Evolutionary conservation across 1,140 invertebrate genomes (phyloP), one percentile per base, ranked within the genome.

Genomic region (Zaprionus kolodkinae): DNA sequence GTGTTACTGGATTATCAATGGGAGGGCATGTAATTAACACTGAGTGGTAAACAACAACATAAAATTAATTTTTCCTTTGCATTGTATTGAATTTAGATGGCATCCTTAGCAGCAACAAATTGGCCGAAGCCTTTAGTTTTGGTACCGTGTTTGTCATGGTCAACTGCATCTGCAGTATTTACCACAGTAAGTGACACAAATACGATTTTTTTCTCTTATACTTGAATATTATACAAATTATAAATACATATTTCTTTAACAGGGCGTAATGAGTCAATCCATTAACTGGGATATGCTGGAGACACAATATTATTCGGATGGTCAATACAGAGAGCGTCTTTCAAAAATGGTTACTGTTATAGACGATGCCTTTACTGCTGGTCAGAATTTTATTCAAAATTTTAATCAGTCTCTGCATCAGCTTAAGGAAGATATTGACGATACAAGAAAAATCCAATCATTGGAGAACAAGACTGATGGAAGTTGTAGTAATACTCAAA

Each of bases 1-100:
- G 97, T 55, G 94, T 99, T 9, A 98, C 97, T 21, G 99, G 99
- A n/a, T 95, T 99, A 56, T 99, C 99, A n/a, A 99, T 99, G 98
- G 99, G 99, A 67, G 99, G 99, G 55, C 98, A 99, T 95, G 98
- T 99, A 92, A 94, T 96, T 95, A 82, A 30, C 76, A 60, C 13
- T 54, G 74, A 38, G 27, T 30, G 27, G 15, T 45, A 9, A 45
- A 9, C 25, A 61, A 27, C 27, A 50, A 64, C 1, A 25, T 15
- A n/a, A 40, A 27, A 43, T 11, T 15, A 57, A 21, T 38, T 61
- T 33, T 4, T 21, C 1, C 9, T 13, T 21, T 25, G 6, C 48
- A 17, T 21, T 50, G 17, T 36, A 27, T 21, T 21, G 25, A 13
- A 33, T 59, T 25, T 92, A 99, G 97, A 99, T 99, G 98, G 98